These are phyloP conservation scores for Phengaris alcon DNA, from an alignment of 2,888 invertebrate genomes.

Conservation along the genomic window DNA sequence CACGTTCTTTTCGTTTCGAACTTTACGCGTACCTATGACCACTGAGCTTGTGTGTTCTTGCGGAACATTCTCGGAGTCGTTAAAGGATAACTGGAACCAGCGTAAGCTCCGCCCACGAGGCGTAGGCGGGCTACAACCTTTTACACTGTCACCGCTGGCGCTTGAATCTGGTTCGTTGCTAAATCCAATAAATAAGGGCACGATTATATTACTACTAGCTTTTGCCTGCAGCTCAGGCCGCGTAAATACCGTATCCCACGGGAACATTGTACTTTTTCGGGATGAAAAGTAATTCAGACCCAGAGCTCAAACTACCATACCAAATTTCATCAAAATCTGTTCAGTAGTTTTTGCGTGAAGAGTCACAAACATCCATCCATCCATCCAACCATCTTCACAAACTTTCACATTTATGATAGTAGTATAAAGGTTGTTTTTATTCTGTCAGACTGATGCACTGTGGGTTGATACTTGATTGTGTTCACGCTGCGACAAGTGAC, in stretches of 20 bases:
- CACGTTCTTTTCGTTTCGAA: too few species aligned
- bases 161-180: not conserved
- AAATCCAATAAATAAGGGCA: not conserved
- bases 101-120: conserved; percentile 61
- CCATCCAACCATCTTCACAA: too few species aligned
- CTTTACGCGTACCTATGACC: too few species aligned
- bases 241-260: too few species aligned
- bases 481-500: not conserved
- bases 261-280: too few species aligned
- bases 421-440: not conserved
- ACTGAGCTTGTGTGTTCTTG: conserved; percentile 15
- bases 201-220: not conserved
- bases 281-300: too few species aligned
- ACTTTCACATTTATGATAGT: too few species aligned
- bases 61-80: conserved; percentile 33
- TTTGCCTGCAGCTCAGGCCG: too few species aligned
- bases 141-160: not conserved
- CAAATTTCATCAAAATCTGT: too few species aligned
- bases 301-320: not conserved
- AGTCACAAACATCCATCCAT: too few species aligned
- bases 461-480: not conserved
- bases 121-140: not conserved
- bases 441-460: not conserved
- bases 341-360: too few species aligned
- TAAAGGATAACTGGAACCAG: conserved; percentile 58